Base-by-base conservation (phyloP, 2,797 vertebrate genomes). In the Antennarius maculatus region DNA sequence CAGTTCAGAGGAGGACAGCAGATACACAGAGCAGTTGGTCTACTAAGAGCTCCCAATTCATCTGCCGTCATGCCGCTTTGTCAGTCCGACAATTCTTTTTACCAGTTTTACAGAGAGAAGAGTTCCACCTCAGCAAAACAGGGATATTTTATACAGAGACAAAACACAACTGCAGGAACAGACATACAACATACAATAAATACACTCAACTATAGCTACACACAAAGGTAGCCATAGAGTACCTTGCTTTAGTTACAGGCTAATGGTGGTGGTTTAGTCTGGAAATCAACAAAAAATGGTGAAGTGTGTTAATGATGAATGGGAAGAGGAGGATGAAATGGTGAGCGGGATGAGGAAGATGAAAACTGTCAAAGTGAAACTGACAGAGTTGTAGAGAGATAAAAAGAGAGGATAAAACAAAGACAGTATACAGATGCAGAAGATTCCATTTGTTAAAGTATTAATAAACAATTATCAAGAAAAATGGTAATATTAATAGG, bases 211-310 rank as follows among this genome's bases (percentile, higher is more conserved):
- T 27, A 14, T 17, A 52, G 7, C 39, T 11, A 74, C 49, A 59
- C 37, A 67, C 65, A 71, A 17, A 18, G 55, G 72, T 14, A 51
- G 34, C 46, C 5, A 42, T 55, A 41, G 37, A 80, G 70, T 92
- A 93, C 92, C 91, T 93, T 89, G 73, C 14, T 92, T 89, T 87
- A 88, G 89, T 92, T 92, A 93, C 90, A 92, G 86, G 78, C 82
- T 91, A 92, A 90, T 72, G 87, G 61, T 88, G 89, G 81, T 76
- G 68, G 76, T 91, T 86, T 93, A 92, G 53, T 1, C 93, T 93
- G 91, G 51, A 92, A 91, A 80, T 89, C 48, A 80, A 89, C 73
- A 85, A 67, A 79, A 68, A 51, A 39, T 1, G 46, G 61, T 86
- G 85, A 64, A 84, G 72, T 85, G 77, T 84, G 69, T 83, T 86